phyloP scores from a whole-genome alignment of 2,888 invertebrate species.

The Hyles lineata region DNA sequence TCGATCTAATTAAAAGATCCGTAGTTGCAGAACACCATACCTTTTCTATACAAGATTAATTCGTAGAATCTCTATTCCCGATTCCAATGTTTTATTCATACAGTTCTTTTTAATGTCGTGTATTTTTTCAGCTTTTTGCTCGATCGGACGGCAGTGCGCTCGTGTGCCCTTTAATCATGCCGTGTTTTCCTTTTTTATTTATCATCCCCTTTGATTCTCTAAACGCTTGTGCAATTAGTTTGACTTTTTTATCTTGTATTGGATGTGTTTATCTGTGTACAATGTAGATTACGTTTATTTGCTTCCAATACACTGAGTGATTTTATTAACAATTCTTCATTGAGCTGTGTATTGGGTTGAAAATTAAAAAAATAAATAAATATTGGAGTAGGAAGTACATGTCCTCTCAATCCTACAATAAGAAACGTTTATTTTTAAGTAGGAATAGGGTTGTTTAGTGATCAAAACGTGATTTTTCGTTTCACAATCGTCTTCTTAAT shows the following conservation, averaged over 20 bases:
- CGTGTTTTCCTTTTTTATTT: neutral
- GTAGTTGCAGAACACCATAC: neutral
- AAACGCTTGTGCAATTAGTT: conserved; percentile 6
- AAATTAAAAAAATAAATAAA: too few relatives aligned
- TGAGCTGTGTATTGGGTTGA: too few relatives aligned
- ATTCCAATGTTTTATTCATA: conserved; percentile 4
- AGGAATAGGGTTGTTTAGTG: too few relatives aligned
- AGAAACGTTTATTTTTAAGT: too few relatives aligned
- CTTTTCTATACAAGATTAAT: conserved; percentile 1
- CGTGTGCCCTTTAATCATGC: conserved; percentile 9
- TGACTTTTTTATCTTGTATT: conserved; percentile 13
- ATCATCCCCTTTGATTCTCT: conserved; percentile 12
- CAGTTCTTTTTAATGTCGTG: neutral
- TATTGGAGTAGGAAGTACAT: too few relatives aligned
- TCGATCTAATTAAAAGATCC: too few relatives aligned
- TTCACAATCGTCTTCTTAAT: too few relatives aligned
- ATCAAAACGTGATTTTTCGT: too few relatives aligned
- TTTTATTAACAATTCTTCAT: too few relatives aligned
- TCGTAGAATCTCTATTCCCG: neutral
- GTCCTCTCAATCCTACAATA: too few relatives aligned
- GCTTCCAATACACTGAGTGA: neutral
- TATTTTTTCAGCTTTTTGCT: neutral
- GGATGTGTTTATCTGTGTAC: neutral
- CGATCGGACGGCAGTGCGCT: neutral
- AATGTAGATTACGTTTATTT: neutral